Evolutionary conservation across 2,888 invertebrate genomes (phyloP).

Genomic region (Pandemis cinnamomeana): DNA sequence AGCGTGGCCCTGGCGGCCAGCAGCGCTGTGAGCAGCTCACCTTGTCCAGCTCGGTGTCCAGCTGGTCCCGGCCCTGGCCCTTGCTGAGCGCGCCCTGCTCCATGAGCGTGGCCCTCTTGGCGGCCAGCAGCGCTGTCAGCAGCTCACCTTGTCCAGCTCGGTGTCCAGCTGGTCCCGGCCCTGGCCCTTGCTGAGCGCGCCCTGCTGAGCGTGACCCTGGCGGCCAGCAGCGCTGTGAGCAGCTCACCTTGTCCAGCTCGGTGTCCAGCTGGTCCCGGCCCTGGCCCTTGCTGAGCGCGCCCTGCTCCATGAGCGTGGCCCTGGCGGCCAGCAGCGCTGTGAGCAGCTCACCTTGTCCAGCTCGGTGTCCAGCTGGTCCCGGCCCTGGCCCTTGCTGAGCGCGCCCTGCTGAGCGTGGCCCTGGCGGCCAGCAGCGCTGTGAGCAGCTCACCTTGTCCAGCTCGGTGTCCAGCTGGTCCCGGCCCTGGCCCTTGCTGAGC

Average conservation of each 20-base stretch:
- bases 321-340: constrained; percentile 92
- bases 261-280: constrained; percentile 92
- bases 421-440: constrained; percentile 92
- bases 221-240: constrained; percentile 88
- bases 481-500: constrained; percentile 82
- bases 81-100: constrained; percentile 86
- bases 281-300: constrained; percentile 82
- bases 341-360: constrained; percentile 89
- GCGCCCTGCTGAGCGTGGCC: constrained; percentile 90
- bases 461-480: constrained; percentile 93
- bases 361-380: constrained; percentile 93
- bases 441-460: constrained; percentile 89
- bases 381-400: constrained; percentile 82
- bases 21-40: constrained; percentile 84
- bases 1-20: constrained; percentile 96
- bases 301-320: constrained; percentile 93
- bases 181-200: constrained; percentile 82
- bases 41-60: constrained; percentile 95
- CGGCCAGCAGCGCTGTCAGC: constrained; percentile 88
- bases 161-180: constrained; percentile 92
- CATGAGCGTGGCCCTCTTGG: constrained; percentile 94
- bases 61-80: constrained; percentile 88
- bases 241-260: constrained; percentile 92
- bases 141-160: constrained; percentile 92
- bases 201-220: constrained; percentile 93